A percentile compares a stretch with the other conserved stretches of the same genome.
Conservation (phyloP, 2,888 invertebrate genomes). For the Acheta domesticus region DNA sequence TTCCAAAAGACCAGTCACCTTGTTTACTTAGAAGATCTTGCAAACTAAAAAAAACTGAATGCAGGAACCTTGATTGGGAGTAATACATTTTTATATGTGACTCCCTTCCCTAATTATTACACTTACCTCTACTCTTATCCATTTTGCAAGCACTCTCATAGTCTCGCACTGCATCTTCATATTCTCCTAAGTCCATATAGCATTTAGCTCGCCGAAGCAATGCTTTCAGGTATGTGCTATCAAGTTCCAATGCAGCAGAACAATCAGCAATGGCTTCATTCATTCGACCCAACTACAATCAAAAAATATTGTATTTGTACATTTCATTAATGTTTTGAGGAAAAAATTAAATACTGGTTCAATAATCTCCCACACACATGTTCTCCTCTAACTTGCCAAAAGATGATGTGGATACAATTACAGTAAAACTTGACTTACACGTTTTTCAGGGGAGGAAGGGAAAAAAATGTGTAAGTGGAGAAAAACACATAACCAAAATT, state of each 20-base stretch:
- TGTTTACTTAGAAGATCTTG: too few relatives aligned
- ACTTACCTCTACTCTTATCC: conserved; percentile 64
- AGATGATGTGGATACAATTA: background rate
- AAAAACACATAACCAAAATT: too few relatives aligned
- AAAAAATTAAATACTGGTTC: background rate
- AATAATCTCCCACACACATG: background rate
- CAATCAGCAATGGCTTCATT: conserved; percentile 83
- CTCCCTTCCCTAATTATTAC: too few relatives aligned
- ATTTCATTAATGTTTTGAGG: background rate
- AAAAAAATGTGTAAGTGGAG: too few relatives aligned
- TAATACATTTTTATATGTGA: too few relatives aligned
- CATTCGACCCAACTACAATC: conserved; percentile 61
- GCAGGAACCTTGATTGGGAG: too few relatives aligned
- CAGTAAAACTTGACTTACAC: too few relatives aligned
- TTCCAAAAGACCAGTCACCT: too few relatives aligned
- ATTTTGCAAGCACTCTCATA: conserved; percentile 81
- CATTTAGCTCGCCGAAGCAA: conserved; percentile 83
- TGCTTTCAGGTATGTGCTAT: conserved; percentile 83
- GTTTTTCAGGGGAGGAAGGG: too few relatives aligned
- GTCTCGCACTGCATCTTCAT: conserved; percentile 86
- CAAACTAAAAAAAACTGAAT: too few relatives aligned
- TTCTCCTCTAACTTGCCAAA: background rate
- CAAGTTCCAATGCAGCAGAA: conserved; percentile 76
- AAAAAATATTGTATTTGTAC: conserved; percentile 27
- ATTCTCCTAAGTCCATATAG: conserved; percentile 76